Conservation (phyloP, 2,888 invertebrate species). For the Eupithecia exiguata region DNA sequence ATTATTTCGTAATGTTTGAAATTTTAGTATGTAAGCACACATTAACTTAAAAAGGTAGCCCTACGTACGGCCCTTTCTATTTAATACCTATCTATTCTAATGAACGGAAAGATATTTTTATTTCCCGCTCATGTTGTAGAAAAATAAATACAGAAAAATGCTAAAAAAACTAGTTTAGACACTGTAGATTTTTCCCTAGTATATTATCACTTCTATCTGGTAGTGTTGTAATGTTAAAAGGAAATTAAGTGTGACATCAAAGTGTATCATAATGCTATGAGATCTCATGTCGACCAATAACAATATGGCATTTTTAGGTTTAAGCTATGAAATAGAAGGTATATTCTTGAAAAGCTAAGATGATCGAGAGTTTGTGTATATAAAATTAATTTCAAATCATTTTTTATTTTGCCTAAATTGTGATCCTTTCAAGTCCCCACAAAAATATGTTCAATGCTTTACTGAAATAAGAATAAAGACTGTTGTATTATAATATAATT, state of each 20-base stretch:
- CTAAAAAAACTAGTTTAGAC: conserved; percentile 65
- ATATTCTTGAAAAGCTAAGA: conserved; percentile 56
- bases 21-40: conserved; percentile 63
- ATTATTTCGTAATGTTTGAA: conserved; percentile 61
- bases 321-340: conserved; percentile 71
- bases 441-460: conserved; percentile 75
- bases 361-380: conserved; percentile 51
- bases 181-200: conserved; percentile 73
- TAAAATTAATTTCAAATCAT: conserved; percentile 57
- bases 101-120: conserved; percentile 52
- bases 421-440: conserved; percentile 67
- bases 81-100: conserved; percentile 50
- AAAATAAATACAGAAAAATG: conserved; percentile 63
- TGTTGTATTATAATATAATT: conserved; percentile 81
- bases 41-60: conserved; percentile 49
- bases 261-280: conserved; percentile 77
- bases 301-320: conserved; percentile 82
- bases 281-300: conserved; percentile 84
- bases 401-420: conserved; percentile 67
- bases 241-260: conserved; percentile 70
- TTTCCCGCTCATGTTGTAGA: conserved; percentile 65
- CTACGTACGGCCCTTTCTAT: conserved; percentile 30
- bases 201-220: conserved; percentile 67
- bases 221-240: conserved; percentile 67
- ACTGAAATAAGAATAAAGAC: conserved; percentile 83